Evolutionary conservation across 1,140 invertebrate species (phyloP).

Genomic region (Leptestheria dahalacensis): DNA sequence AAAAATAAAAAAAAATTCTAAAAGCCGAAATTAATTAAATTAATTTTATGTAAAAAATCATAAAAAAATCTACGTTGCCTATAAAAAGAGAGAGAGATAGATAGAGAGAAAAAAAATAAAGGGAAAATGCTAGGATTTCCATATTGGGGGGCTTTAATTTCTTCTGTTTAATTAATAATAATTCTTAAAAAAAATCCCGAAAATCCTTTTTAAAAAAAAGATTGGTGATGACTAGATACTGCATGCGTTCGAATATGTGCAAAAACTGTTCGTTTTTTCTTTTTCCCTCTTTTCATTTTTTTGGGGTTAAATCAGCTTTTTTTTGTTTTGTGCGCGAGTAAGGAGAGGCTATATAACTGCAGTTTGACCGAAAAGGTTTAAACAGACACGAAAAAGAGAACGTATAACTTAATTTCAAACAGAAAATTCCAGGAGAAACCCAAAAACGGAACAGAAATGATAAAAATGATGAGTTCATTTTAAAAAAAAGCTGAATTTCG

Average conservation of each 20-base stretch:
- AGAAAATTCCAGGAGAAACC: too few relatives aligned
- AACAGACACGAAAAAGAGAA: too few relatives aligned
- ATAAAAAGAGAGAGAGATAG: background rate
- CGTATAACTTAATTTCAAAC: too few relatives aligned
- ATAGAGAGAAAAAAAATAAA: slow-evolving; percentile 1
- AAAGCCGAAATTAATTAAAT: background rate
- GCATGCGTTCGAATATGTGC: background rate
- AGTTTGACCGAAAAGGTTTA: too few relatives aligned
- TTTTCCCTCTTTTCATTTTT: background rate
- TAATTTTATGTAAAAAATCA: background rate
- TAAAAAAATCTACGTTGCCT: background rate
- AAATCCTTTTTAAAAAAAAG: background rate
- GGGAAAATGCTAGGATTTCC: too few relatives aligned
- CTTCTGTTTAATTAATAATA: background rate
- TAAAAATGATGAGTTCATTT: too few relatives aligned
- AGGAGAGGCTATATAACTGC: too few relatives aligned
- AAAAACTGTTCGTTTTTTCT: background rate
- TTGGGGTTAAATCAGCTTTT: too few relatives aligned
- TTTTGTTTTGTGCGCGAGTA: background rate
- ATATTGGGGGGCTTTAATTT: background rate
- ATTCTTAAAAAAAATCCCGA: background rate
- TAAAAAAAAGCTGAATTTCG: too few relatives aligned
- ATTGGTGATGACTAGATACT: slow-evolving; percentile 6
- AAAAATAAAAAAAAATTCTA: background rate
- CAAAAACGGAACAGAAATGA: too few relatives aligned